Conservation (phyloP, 2,888 invertebrate genomes). For the Drosophila formosana region DNA sequence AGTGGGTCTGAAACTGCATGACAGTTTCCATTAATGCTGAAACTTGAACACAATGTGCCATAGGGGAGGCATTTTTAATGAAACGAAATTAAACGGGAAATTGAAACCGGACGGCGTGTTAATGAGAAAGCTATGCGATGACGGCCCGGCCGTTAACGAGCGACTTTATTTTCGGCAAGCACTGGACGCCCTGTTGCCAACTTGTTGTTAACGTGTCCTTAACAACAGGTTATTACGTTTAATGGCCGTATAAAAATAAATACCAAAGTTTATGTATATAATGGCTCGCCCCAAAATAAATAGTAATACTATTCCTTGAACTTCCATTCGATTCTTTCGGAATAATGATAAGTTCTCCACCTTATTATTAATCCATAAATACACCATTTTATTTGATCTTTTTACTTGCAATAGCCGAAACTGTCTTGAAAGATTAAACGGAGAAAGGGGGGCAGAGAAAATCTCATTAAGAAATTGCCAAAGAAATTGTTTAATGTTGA, state of each 20-base stretch:
- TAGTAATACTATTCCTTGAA: constrained; percentile 4
- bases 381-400: background rate
- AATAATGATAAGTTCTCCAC: background rate
- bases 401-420: background rate
- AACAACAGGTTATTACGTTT: constrained; percentile 57
- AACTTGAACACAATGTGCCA: constrained; percentile 49
- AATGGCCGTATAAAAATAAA: constrained; percentile 37
- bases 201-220: constrained; percentile 42
- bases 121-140: constrained; percentile 71
- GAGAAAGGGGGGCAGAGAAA: background rate
- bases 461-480: background rate
- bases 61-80: constrained; percentile 64
- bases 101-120: constrained; percentile 78
- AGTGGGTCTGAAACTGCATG: constrained; percentile 33
- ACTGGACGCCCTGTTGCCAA: constrained; percentile 19
- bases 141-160: constrained; percentile 50
- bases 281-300: constrained; percentile 9
- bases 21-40: constrained; percentile 54
- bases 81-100: constrained; percentile 73
- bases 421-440: background rate
- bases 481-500: background rate
- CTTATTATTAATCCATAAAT: background rate
- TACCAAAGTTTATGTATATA: constrained; percentile 18
- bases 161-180: constrained; percentile 45
- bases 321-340: background rate